Evolutionary conservation across 2,888 invertebrate species (phyloP), one percentile per base, ranked within the genome.

Genomic region (Piscicola geometra): DNA sequence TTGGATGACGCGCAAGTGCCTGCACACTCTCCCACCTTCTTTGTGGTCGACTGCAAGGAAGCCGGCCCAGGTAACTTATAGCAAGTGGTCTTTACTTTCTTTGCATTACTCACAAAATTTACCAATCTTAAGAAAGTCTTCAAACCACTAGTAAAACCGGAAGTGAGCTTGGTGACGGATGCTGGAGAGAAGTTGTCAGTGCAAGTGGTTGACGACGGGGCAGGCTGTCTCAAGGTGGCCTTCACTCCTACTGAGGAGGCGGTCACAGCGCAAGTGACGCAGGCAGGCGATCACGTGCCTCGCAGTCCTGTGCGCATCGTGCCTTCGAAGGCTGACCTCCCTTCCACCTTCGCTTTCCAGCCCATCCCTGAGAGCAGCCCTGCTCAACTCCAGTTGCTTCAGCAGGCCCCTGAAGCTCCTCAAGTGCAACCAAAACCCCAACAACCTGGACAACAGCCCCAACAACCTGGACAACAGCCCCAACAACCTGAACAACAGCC

Each of bases 31-130:
- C 91, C 92, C 12, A 91, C 92, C 0, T 90, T 91, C 82, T 93
- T 93, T 83, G 89, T 91, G 82, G 91, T 93, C 79, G 92, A 93
- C 84, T 92, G 92, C 0, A 87, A 91, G 75, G 91, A 90, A 41
- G 92, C 91, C 0, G 91, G 91, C 1, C 91, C 91, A 81, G 84
- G 83, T 21, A 82, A 82, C 56, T 47, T 9, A 41, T 41, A 41
- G 41, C 41, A 9, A n/a, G n/a, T n/a, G n/a, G n/a, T n/a, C n/a
- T n/a, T n/a, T n/a, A n/a, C n/a, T n/a, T n/a, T n/a, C n/a, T n/a
- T n/a, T n/a, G 21, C 9, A 47, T 47, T 47, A 47, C 21, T 47
- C 50, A 47, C 21, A 47, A 47, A 47, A 15, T 21, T 47, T 47
- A 15, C 50, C 50, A 47, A 47, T 47, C 21, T 47, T 9, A n/a